Conservation (phyloP, 2,797 vertebrate species). For the Rhinella marina region DNA sequence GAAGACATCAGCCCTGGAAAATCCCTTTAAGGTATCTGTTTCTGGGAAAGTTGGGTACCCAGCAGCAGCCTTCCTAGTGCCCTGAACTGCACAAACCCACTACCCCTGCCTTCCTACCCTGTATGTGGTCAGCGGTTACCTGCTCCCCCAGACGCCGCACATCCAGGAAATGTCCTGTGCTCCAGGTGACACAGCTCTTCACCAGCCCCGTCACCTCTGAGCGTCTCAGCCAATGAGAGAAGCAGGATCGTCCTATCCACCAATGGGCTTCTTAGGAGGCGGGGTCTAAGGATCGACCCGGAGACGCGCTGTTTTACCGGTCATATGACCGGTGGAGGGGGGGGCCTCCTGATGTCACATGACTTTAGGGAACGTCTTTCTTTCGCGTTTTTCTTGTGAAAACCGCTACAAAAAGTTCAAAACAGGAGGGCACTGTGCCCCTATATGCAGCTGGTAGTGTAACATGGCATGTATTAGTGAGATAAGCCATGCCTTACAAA, state of each 20-base stretch:
- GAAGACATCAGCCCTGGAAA: too few species aligned
- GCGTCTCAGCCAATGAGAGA: neutral
- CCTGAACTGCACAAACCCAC: neutral
- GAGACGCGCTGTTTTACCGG: neutral
- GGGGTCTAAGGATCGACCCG: neutral
- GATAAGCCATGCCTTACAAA: too few species aligned
- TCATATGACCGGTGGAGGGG: neutral
- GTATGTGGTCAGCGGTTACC: neutral
- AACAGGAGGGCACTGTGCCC: too few species aligned
- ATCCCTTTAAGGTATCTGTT: too few species aligned
- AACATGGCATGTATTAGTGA: too few species aligned
- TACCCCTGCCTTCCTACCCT: neutral
- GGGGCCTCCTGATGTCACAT: neutral
- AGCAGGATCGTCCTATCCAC: neutral
- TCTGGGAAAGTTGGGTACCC: too few species aligned
- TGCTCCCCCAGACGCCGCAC: neutral
- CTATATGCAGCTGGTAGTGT: too few species aligned
- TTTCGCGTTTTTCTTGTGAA: neutral
- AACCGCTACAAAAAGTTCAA: neutral
- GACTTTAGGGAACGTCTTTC: neutral
- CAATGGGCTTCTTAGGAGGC: constrained; percentile 7
- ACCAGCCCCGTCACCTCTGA: neutral
- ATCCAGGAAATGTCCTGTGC: neutral
- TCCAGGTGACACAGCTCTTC: constrained; percentile 34
- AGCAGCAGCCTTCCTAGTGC: neutral